A percentile compares a stretch with the other conserved stretches of the same genome.
Evolutionary conservation across 2,113 vertebrate species (phyloP).

Genomic region (rabbit (Oryctolagus cuniculus)): DNA sequence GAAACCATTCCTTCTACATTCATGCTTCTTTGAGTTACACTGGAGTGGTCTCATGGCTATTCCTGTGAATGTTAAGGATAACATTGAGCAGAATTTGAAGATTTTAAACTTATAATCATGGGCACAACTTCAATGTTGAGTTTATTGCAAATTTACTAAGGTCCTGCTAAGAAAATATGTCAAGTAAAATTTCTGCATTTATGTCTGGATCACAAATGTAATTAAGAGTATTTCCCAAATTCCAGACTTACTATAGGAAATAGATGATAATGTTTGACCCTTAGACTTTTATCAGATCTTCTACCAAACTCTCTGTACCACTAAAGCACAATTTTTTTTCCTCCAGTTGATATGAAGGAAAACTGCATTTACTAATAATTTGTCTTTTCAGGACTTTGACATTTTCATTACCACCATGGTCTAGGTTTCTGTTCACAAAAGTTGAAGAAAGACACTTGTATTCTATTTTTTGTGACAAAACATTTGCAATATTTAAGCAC

Average conservation of each 20-base stretch:
- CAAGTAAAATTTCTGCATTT: background rate
- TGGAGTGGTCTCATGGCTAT: background rate
- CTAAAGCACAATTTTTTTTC: background rate
- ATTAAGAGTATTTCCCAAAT: background rate
- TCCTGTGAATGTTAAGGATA: background rate
- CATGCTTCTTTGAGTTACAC: background rate
- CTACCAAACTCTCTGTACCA: background rate
- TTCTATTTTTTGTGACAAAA: background rate
- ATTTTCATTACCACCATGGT: background rate
- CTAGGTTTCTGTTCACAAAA: background rate
- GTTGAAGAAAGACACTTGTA: background rate
- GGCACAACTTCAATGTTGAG: background rate
- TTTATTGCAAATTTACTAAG: background rate
- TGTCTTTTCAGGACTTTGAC: background rate
- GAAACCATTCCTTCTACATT: background rate
- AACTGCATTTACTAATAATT: background rate
- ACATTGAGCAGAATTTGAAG: background rate
- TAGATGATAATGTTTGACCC: background rate
- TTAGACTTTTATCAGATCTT: background rate
- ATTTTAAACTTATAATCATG: background rate
- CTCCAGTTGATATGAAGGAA: background rate
- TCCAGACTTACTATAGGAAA: too few relatives aligned
- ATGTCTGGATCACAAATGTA: background rate
- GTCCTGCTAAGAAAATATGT: background rate
- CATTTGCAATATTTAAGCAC: background rate